Conservation (phyloP, 2,888 invertebrate species). For the Xylota sylvarum region DNA sequence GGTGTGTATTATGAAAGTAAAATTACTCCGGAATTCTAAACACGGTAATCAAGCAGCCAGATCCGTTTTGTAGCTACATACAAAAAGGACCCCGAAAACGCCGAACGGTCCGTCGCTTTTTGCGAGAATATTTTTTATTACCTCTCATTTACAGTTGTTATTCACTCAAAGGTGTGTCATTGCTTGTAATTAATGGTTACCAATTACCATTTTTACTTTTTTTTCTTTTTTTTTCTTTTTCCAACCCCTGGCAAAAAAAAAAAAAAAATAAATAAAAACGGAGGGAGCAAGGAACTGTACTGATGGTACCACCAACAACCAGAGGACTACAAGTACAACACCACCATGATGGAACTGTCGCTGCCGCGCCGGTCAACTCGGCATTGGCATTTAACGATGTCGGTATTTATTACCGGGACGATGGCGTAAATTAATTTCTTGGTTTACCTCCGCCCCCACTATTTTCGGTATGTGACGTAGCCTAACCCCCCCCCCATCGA, state of each 20-base stretch:
- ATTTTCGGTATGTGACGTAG: slow-evolving; percentile 64
- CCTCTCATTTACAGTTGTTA: slow-evolving; percentile 77
- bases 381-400: slow-evolving; percentile 76
- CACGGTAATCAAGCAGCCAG: slow-evolving; percentile 64
- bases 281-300: slow-evolving; percentile 47
- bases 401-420: slow-evolving; percentile 76
- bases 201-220: slow-evolving; percentile 76
- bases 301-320: too few species aligned
- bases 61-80: slow-evolving; percentile 65
- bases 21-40: slow-evolving; percentile 61
- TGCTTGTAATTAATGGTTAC: slow-evolving; percentile 77
- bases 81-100: slow-evolving; percentile 50
- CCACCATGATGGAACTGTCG: slow-evolving; percentile 52
- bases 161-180: slow-evolving; percentile 77
- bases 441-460: slow-evolving; percentile 45
- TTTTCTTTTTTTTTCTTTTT: slow-evolving; percentile 30
- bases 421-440: slow-evolving; percentile 77
- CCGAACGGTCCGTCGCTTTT: slow-evolving; percentile 25
- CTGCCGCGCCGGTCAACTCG: slow-evolving; percentile 64
- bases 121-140: slow-evolving; percentile 73
- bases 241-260: slow-evolving; percentile 24
- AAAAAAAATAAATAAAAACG: neutral
- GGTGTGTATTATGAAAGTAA: slow-evolving; percentile 42
- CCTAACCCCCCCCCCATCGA: neutral
- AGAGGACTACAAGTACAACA: slow-evolving; percentile 5